These are phyloP conservation scores for Phaethornis superciliosus DNA, from an alignment of 2,113 vertebrate species.

Conservation along the genomic window DNA sequence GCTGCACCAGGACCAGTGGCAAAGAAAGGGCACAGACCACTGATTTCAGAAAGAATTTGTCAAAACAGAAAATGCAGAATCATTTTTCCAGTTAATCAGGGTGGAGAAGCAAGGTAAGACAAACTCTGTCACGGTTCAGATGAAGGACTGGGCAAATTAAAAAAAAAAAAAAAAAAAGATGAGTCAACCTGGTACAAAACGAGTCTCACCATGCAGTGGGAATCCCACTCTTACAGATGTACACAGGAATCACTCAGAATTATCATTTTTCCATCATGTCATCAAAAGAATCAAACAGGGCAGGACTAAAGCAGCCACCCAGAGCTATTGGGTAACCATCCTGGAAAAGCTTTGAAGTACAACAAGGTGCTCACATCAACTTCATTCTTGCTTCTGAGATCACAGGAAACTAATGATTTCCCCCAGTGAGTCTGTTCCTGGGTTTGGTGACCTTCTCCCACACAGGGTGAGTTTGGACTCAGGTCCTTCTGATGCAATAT, in stretches of 20 bases:
- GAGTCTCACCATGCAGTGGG: not conserved
- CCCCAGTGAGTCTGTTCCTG: not conserved
- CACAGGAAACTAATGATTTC: not conserved
- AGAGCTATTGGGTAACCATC: not conserved
- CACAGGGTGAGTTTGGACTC: not conserved
- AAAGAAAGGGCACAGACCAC: not conserved
- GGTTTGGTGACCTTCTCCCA: not conserved
- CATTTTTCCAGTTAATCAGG: not conserved
- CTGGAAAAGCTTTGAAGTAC: not conserved
- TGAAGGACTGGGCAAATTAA: not conserved
- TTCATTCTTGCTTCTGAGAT: not conserved
- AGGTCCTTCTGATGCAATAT: fast-evolving
- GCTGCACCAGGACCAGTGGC: not conserved
- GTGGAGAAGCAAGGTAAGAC: not conserved
- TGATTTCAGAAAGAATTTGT: not conserved
- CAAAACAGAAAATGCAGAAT: not conserved
- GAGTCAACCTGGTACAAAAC: not conserved
- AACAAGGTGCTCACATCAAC: too few relatives aligned
- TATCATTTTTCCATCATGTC: not conserved
- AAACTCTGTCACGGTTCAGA: not conserved
- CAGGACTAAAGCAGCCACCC: not conserved
- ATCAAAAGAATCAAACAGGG: not conserved
- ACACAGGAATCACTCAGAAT: not conserved
- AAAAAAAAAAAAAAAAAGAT: not conserved
- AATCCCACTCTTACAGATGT: not conserved